Evolutionary conservation across 2,113 vertebrate species (phyloP), one percentile per base, ranked within the genome.

Genomic region (Pachypanchax playfairii): DNA sequence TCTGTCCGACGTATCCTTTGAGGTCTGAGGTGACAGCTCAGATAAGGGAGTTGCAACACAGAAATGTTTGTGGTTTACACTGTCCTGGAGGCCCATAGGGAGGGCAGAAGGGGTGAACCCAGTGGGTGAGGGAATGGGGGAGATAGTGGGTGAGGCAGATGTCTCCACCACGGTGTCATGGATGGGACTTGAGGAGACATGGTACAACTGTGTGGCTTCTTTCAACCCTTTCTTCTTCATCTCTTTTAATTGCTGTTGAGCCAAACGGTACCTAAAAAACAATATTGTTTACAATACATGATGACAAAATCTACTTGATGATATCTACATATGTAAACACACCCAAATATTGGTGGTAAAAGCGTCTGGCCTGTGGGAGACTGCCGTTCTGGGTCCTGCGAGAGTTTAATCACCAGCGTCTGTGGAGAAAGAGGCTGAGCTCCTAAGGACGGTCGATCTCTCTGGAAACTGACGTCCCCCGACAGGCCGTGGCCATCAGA

Each of bases 211-310:
- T 14, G 96, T 99, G 55, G 94, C 93, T 67, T 99, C 96, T 0
- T 92, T 97, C 62, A 98, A 85, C 1, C 96, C 97, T 41, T 93
- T 94, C 85, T 93, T 97, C 83, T 98, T 98, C 97, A 99, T 99
- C 79, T 98, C 96, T 53, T 98, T 99, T 71, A 98, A 63, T 87
- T 99, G 97, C 79, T 96, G 95, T 75, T 99, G 97, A 22, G 97
- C 97, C 12, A 99, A 84, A 7, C 94, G 95, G 76, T 99, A 99
- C 50, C 89, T 90, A 5, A 48, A 9, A 72, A 38, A 69, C 13
- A 61, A 51, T 20, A 4, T 18, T 3, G 7, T 29, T 5, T 21
- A 39, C 9, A 52, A 5, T 42, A 15, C 9, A 1, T 17, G 8
- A 3, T 17, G 21, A 35, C 17, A 73, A 36, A 44, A 46, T 31